Evolutionary conservation across 2,797 vertebrate genomes (phyloP).

Genomic region (Sebastiscus albofasciatus): DNA sequence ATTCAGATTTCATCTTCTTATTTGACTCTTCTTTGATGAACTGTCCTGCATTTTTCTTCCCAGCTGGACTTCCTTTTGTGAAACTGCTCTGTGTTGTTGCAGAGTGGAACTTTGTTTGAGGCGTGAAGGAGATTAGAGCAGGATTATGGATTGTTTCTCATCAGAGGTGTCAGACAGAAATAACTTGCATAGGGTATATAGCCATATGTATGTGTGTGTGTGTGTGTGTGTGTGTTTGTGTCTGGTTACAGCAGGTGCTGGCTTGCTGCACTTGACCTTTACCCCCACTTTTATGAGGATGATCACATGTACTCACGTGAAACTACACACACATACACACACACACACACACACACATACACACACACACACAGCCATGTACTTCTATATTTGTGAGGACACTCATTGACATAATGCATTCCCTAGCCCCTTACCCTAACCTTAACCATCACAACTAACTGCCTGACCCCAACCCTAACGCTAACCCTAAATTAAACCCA

Average conservation of each 20-base stretch:
- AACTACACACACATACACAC: background rate
- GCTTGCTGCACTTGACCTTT: conserved; percentile 41
- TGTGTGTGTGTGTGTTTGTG: conserved; percentile 14
- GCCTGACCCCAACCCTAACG: too few relatives aligned
- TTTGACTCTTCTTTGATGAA: background rate
- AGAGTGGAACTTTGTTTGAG: background rate
- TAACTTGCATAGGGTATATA: background rate
- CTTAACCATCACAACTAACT: too few relatives aligned
- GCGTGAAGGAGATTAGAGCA: conserved; percentile 14
- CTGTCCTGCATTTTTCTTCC: background rate
- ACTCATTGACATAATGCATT: too few relatives aligned
- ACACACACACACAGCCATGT: background rate
- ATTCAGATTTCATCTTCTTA: background rate
- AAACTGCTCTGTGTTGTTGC: background rate
- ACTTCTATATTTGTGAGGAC: too few relatives aligned
- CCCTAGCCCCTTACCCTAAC: too few relatives aligned
- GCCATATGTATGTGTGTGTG: background rate
- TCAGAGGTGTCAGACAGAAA: conserved; percentile 26
- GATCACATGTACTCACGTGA: conserved; percentile 27
- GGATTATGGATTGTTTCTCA: conserved; percentile 34
- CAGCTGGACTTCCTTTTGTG: background rate
- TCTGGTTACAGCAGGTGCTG: conserved; percentile 46
- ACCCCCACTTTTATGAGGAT: conserved; percentile 18
- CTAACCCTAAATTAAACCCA: too few relatives aligned
- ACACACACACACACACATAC: conserved; percentile 3